Conservation (phyloP, 2,113 vertebrate genomes). For the Spermophilus dauricus region DNA sequence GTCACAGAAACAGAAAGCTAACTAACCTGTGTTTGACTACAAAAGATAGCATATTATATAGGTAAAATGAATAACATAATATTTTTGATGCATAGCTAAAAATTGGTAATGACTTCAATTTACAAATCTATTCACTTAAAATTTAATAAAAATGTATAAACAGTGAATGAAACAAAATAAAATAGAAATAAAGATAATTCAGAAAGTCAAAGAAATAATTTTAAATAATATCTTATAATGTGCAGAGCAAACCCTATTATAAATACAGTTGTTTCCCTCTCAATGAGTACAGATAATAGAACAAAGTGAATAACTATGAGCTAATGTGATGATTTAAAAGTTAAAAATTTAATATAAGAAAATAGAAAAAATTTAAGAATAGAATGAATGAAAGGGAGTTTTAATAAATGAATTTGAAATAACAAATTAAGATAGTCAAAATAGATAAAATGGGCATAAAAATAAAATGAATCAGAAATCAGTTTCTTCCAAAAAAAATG, state of each 20-base stretch:
- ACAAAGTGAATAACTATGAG: background rate
- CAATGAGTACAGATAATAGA: background rate
- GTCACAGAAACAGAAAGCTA: background rate
- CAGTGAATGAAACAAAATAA: background rate
- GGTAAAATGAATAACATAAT: background rate
- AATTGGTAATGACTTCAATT: background rate
- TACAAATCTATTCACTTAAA: background rate
- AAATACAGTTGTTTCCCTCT: background rate
- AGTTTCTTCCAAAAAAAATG: background rate
- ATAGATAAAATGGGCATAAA: background rate
- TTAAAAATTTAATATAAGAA: background rate
- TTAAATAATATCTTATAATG: background rate
- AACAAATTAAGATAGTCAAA: background rate
- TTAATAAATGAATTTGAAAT: background rate
- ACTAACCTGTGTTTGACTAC: too few species aligned
- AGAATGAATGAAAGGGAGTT: background rate
- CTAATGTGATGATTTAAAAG: background rate
- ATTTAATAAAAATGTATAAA: background rate
- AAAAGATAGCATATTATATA: background rate
- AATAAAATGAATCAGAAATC: background rate
- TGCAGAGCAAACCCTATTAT: background rate
- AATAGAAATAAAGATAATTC: background rate
- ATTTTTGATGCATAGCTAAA: background rate
- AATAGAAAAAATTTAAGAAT: background rate
- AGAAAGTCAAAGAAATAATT: background rate